These are phyloP conservation scores for Caenorhabditis sp. DNA, from an alignment of 2,888 invertebrate species.

Conservation along the genomic window DNA sequence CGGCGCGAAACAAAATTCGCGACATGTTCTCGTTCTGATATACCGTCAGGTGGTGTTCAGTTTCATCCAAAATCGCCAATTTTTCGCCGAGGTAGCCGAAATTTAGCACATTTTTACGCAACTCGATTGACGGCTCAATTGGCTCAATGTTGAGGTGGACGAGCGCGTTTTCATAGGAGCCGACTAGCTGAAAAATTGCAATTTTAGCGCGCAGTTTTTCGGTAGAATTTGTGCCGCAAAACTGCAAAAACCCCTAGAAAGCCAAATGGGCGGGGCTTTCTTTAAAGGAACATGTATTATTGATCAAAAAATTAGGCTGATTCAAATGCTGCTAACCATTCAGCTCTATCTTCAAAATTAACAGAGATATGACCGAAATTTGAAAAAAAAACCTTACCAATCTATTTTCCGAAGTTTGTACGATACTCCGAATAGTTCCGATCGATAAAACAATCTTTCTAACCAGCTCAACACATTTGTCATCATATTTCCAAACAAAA, in stretches of 20 bases:
- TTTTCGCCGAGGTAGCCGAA: constrained; percentile 8
- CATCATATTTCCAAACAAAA: constrained; percentile 20
- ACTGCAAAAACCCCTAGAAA: too few species aligned
- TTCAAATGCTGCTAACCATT: too few species aligned
- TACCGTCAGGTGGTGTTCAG: constrained; percentile 7
- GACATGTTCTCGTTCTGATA: constrained; percentile 9
- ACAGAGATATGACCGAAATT: too few species aligned
- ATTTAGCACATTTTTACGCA: constrained; percentile 11
- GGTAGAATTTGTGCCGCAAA: neutral
- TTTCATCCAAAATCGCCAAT: constrained; percentile 1
- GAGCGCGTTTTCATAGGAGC: constrained; percentile 17
- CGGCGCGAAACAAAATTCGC: constrained; percentile 15
- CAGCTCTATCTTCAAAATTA: too few species aligned
- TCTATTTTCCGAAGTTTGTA: neutral
- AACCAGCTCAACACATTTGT: neutral
- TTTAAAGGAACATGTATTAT: too few species aligned
- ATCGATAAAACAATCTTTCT: constrained; percentile 15
- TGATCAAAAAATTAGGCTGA: neutral
- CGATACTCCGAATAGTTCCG: constrained; percentile 29
- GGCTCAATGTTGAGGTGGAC: constrained; percentile 4
- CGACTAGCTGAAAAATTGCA: constrained; percentile 8
- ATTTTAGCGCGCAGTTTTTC: too few species aligned
- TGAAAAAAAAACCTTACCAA: neutral
- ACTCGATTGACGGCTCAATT: neutral
- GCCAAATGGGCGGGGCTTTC: too few species aligned